Conservation (phyloP, 2,113 vertebrate genomes). For the Laterallus jamaicensis region DNA sequence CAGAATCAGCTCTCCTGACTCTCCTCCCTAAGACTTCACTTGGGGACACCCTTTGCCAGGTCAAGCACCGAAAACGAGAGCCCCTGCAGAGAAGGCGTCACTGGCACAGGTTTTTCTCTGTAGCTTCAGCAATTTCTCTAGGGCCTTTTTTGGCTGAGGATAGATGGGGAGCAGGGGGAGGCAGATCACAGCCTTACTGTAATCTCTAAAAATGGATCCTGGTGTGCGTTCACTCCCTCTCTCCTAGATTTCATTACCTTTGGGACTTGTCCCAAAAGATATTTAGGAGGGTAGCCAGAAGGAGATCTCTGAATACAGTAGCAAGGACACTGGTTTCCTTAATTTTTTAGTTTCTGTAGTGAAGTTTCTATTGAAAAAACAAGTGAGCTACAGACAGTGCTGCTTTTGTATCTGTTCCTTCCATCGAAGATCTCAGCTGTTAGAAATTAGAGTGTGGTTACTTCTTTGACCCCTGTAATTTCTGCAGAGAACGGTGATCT, state of each 20-base stretch:
- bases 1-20: neutral
- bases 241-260: neutral
- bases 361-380: neutral
- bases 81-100: neutral
- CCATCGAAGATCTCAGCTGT: conserved; percentile 29
- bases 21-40: neutral
- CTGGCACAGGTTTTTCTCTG: neutral
- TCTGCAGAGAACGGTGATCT: conserved; percentile 9
- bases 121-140: neutral
- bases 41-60: neutral
- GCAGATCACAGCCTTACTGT: neutral
- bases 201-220: conserved; percentile 36
- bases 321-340: neutral
- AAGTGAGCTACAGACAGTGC: conserved; percentile 37
- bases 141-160: neutral
- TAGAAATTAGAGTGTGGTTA: conserved; percentile 54
- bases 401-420: conserved; percentile 36
- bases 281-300: neutral
- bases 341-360: conserved; percentile 29
- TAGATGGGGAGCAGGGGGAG: neutral
- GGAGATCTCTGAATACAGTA: neutral
- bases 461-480: conserved; percentile 31
- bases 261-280: neutral
- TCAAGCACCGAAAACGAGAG: neutral
- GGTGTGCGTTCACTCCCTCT: neutral